Evolutionary conservation across 2,113 vertebrate genomes (phyloP), one percentile per base, ranked within the genome.

Genomic region (Catagonus wagneri): DNA sequence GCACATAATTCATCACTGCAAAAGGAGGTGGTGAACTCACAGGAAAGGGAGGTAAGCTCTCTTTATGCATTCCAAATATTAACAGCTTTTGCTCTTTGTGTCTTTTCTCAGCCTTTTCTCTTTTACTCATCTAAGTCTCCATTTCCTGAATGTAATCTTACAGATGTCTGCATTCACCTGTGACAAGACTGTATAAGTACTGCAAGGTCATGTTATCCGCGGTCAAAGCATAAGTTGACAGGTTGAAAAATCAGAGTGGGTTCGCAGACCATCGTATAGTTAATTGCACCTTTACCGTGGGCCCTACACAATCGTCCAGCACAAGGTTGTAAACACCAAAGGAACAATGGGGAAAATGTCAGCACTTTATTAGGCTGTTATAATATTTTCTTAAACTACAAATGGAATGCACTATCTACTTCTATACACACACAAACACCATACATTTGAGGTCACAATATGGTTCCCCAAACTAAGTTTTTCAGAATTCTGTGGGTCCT

Each of bases 71-170:
- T 98, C 79, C 76, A 79, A 93, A 66, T 60, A 94, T 94, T 97
- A 96, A 92, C 39, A 96, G 91, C 34, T 97, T 96, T 97, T 97
- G 95, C 22, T 97, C 96, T 97, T 93, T 76, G 72, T 93, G 56
- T 92, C 15, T 1, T 36, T 91, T 98, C 95, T 95, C 89, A 93
- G 92, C 92, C 76, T 98, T 94, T 94, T 98, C 50, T 86, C 56
- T 89, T 97, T 96, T 96, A 87, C 87, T 97, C 95, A 95, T 88
- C 80, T 97, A 96, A 98, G 94, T 84, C 88, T 98, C 78, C 89
- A 96, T 98, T 98, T 99, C 97, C 96, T 97, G 50, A 96, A 96
- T 39, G 19, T 98, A 98, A 98, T 97, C 94, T 97, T 96, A 83
- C 8, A 98, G 97, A 98, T 97, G 94, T 93, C 95, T 96, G 98